These are phyloP conservation scores for Dasysyrphus albostriatus DNA, from an alignment of 2,888 invertebrate genomes.

Conservation along the genomic window DNA sequence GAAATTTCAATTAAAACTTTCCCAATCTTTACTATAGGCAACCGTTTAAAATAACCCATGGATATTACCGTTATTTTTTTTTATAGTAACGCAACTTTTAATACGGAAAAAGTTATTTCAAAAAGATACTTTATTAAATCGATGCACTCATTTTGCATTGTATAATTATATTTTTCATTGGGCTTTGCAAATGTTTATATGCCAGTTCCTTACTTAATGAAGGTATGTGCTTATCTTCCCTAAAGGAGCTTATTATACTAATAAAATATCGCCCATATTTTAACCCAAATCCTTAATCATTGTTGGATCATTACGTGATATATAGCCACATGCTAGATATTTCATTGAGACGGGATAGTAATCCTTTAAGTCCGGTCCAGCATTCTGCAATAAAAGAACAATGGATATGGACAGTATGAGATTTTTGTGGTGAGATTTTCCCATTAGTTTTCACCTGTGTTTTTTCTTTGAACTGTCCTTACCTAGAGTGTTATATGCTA, in stretches of 20 bases:
- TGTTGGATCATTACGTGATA: neutral
- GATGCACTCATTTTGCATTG: neutral
- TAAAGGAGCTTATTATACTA: neutral
- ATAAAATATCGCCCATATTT: neutral
- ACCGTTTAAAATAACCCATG: no score
- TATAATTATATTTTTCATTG: neutral
- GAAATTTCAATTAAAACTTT: no score
- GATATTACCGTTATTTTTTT: no score
- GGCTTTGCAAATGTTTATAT: neutral
- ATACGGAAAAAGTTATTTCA: no score
- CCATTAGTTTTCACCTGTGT: conserved; percentile 16
- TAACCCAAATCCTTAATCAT: neutral
- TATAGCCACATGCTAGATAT: neutral
- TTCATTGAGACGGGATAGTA: neutral
- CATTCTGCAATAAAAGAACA: neutral
- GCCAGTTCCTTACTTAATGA: neutral
- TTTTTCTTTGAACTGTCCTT: conserved; percentile 5
- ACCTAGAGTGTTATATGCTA: neutral
- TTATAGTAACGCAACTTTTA: no score
- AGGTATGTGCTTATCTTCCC: neutral
- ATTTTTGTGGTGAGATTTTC: conserved; percentile 7
- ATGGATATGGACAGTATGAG: neutral
- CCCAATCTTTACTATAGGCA: no score
- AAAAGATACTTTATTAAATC: neutral
- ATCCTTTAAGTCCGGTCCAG: conserved; percentile 2